Base-by-base conservation (phyloP, 1,140 invertebrate species). In the Ips typographus region DNA sequence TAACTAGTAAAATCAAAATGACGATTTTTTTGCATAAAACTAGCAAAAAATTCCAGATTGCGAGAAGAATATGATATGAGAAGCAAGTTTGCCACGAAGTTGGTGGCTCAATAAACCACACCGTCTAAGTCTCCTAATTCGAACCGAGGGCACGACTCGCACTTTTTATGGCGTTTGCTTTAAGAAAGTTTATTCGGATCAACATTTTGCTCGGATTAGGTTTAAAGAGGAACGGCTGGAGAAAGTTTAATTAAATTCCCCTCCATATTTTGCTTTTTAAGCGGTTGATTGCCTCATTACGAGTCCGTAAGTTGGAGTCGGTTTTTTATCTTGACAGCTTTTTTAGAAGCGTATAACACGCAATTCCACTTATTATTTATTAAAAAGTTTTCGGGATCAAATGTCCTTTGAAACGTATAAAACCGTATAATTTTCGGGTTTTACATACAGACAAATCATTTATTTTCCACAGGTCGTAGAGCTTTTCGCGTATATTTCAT, bases 131-230 rank as follows among this genome's bases (percentile, higher is more conserved):
- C 44, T 22, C 44, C 44, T 49, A 49, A 49, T 49, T 49, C 22
- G 7, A 49, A 8, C 44, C 44, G 44, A 22, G 1, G 22, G 44
- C 44, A 49, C 44, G 44, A 8, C 22, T 49, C 3, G 22, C 22
- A 49, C 44, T 49, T 49, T 49, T 49, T 49, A 49, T 49, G 3
- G 44, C 1, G 44, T 49, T 49, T 49, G 22, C 44, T 49, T 49
- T 49, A 22, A 49, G 44, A 3, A 49, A 49, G 44, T 49, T 49
- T 49, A 49, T 22, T 49, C 22, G 22, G 3, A 49, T 49, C 7
- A 49, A 49, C 22, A 49, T 49, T 49, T 49, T 22, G 44, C 6
- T 8, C 3, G 44, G 44, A 49, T 49, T 49, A 49, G 1, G 3
- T 49, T 22, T 22, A 49, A 8, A 3, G 44, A 49, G 44, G 3